Base-by-base conservation (phyloP, 1,140 invertebrate species). In the Dreissena rostriformis region DNA sequence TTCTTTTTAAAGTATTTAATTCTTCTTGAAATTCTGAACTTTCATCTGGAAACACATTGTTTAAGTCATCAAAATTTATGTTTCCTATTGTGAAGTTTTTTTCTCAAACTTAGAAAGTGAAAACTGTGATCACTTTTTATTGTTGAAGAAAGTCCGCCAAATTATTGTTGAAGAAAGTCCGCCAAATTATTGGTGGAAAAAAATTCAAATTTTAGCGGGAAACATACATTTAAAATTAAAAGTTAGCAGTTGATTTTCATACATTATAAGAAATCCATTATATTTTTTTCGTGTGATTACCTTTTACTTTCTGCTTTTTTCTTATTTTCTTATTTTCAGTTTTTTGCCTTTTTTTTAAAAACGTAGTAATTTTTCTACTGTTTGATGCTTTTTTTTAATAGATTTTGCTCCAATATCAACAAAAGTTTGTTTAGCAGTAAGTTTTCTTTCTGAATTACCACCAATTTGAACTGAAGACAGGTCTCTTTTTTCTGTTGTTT, bases 1-100 rank as follows among this genome's bases (percentile, higher is more conserved):
- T 79, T 55, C 77, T 52, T 79, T 79, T 79, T 22, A 79, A 71
- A 68, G 51, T 53, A 68, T 70, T 22, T 26, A 79, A 29, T 79
- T 79, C 65, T 70, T 79, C 28, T 29, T 57, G 77, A 68, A 79
- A 79, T 68, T 68, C 12, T 26, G 12, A 19, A 79, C 66, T 63
- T 52, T 79, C 61, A 19, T 55, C 53, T 11, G 17, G 17, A 61
- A 61, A 24, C 57, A 61, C 57, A 61, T 61, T 24, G 17, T 61
- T 61, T 61, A 19, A 19, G 17, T 61, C 17, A 61, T 61, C 57
- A 61, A 24, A 24, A 24, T 61, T 61, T n/a, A 61, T 19, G 57
- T 61, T 12, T 24, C 6, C 57, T 12, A 61, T 61, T 19, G 17
- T 24, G 17, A 24, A 61, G 22, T 5, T 19, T 24, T 61, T n/a